These are phyloP conservation scores for Diarsia dahlii DNA, from an alignment of 2,888 invertebrate genomes.

Conservation along the genomic window DNA sequence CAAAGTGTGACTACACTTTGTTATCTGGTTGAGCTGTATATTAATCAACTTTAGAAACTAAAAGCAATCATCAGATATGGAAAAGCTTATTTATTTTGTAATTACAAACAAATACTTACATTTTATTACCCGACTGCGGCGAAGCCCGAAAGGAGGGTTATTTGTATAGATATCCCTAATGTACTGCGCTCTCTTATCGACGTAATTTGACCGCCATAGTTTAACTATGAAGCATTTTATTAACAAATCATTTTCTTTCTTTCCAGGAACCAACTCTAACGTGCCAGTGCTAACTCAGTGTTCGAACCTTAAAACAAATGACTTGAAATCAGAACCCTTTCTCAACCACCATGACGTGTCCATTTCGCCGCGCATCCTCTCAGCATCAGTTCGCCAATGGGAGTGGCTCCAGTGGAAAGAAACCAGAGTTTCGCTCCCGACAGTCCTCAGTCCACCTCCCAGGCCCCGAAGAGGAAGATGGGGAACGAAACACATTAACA, in stretches of 20 bases:
- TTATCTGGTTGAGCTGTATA: too few species aligned
- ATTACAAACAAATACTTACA: too few species aligned
- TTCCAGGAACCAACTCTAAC: conserved; percentile 51
- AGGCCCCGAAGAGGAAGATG: conserved; percentile 92
- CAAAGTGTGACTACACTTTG: too few species aligned
- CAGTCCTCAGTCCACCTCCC: conserved; percentile 93
- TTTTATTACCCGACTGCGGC: too few species aligned
- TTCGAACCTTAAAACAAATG: conserved; percentile 51
- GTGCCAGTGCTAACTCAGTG: conserved; percentile 41
- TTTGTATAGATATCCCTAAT: too few species aligned
- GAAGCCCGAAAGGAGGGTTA: too few species aligned
- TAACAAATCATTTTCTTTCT: conserved; percentile 18
- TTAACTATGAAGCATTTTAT: neutral
- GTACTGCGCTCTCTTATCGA: too few species aligned
- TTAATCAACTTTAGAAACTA: neutral
- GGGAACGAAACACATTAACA: conserved; percentile 92
- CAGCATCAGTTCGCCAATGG: conserved; percentile 90
- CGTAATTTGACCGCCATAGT: neutral
- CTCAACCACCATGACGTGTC: conserved; percentile 86
- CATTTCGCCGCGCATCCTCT: conserved; percentile 90
- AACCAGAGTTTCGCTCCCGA: conserved; percentile 88
- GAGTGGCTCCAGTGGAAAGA: conserved; percentile 81
- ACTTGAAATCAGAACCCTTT: conserved; percentile 46
- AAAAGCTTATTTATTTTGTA: too few species aligned
- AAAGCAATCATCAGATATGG: neutral